Evolutionary conservation across 2,888 invertebrate species (phyloP).

Genomic region (Amorpha juglandis): DNA sequence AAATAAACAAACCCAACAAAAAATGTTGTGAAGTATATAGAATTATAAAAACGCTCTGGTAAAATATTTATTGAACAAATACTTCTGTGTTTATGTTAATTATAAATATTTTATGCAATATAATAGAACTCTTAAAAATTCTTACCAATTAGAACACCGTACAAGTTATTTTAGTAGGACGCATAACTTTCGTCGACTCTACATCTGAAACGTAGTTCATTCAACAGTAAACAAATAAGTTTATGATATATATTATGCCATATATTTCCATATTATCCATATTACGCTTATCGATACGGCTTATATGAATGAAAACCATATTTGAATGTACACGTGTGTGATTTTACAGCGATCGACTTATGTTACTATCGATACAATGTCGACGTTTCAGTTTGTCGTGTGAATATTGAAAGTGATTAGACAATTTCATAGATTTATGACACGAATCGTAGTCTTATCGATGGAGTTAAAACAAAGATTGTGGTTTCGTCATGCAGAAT

Average conservation of each 20-base stretch:
- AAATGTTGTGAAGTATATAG: too few relatives aligned
- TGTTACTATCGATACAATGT: background rate
- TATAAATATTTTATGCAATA: too few relatives aligned
- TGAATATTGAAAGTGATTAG: slow-evolving; percentile 10
- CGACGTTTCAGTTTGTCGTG: background rate
- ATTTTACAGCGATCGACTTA: background rate
- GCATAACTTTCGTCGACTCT: background rate
- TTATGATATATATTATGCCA: slow-evolving; percentile 15
- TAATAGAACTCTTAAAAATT: background rate
- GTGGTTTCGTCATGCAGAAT: slow-evolving; percentile 6
- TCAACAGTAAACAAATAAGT: background rate
- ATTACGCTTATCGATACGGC: slow-evolving; percentile 9
- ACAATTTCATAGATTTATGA: background rate
- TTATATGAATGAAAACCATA: slow-evolving; percentile 16
- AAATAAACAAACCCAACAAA: too few relatives aligned
- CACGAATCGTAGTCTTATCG: background rate
- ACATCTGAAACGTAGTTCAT: background rate
- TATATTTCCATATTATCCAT: background rate
- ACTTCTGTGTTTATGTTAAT: too few relatives aligned
- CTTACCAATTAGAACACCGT: too few relatives aligned
- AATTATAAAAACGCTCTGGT: too few relatives aligned
- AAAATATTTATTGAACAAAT: too few relatives aligned
- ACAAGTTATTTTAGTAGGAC: background rate
- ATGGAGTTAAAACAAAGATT: slow-evolving; percentile 5
- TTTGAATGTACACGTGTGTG: slow-evolving; percentile 11